Conservation (phyloP, 2,888 invertebrate species). For the Ophraella communa region DNA sequence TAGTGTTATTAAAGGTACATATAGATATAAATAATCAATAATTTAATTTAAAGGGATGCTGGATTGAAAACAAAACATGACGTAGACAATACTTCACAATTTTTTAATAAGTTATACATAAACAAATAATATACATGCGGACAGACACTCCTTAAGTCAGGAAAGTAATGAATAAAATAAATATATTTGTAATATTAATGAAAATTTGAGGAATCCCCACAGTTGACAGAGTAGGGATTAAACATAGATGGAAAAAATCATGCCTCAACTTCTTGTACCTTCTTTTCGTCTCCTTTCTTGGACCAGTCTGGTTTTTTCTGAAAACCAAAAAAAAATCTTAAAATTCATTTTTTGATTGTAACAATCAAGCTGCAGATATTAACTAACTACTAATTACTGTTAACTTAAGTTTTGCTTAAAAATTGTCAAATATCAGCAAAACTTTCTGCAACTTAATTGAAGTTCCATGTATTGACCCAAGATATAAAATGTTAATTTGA, state of each 20-base stretch:
- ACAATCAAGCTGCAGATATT: not conserved
- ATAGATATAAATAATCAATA: too few relatives aligned
- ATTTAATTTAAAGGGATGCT: conserved; percentile 4
- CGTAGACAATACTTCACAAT: conserved; percentile 32
- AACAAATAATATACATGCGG: conserved; percentile 41
- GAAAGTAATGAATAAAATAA: conserved; percentile 40
- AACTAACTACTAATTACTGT: not conserved
- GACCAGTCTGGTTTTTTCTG: conserved; percentile 97
- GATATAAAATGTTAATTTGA: not conserved
- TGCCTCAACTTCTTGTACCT: conserved; percentile 88
- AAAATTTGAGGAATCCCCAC: conserved; percentile 18
- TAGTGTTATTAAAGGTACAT: too few relatives aligned
- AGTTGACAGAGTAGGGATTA: conserved; percentile 26
- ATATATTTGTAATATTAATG: conserved; percentile 36
- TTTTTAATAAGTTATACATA: conserved; percentile 41
- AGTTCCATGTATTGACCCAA: not conserved
- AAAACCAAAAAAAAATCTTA: conserved; percentile 55
- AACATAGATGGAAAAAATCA: conserved; percentile 59
- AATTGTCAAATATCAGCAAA: not conserved
- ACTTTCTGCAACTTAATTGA: not conserved
- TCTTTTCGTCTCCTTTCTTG: conserved; percentile 86
- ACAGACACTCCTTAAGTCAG: conserved; percentile 34
- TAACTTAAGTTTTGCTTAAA: not conserved
- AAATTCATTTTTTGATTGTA: conserved; percentile 6
- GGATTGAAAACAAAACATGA: conserved; percentile 27